A percentile compares a stretch with the other conserved stretches of the same genome.
phyloP scores from a whole-genome alignment of 2,113 vertebrate genomes.

The Rhizomys pruinosus region DNA sequence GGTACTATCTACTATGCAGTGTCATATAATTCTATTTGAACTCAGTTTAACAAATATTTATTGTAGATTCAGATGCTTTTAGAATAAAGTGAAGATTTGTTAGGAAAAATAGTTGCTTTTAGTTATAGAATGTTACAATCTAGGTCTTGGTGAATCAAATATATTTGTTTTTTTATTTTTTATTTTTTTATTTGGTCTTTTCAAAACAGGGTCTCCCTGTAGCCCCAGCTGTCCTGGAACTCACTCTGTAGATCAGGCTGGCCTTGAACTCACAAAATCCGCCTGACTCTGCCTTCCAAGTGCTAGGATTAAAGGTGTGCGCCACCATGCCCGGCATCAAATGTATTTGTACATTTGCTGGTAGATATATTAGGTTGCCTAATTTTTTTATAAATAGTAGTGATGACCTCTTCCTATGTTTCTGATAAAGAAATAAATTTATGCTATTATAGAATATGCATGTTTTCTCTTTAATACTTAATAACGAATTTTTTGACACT shows the following conservation, averaged over 20 bases:
- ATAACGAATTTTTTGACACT: conserved; percentile 21
- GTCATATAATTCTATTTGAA: conserved; percentile 38
- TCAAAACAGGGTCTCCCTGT: no score
- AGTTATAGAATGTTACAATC: conserved; percentile 29
- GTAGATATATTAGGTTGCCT: not conserved
- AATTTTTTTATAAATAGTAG: conserved; percentile 38
- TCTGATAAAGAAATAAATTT: conserved; percentile 48
- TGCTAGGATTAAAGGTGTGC: no score
- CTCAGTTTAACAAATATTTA: conserved; percentile 36
- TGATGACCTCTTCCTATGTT: not conserved
- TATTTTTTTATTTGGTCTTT: no score
- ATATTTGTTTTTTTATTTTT: no score
- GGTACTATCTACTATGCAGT: not conserved
- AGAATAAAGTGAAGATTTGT: conserved; percentile 48
- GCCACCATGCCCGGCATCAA: no score
- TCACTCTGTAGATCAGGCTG: no score
- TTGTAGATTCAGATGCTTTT: conserved; percentile 14
- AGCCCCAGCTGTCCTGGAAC: no score
- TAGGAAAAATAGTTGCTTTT: conserved; percentile 12
- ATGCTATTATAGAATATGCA: not conserved
- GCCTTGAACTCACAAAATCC: no score
- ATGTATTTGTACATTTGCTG: conserved; percentile 43
- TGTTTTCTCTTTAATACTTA: conserved; percentile 47
- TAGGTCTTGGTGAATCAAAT: conserved; percentile 25
- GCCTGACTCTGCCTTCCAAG: no score